Evolutionary conservation across 2,113 vertebrate species (phyloP), one percentile per base, ranked within the genome.

Genomic region (Perognathus longimembris): DNA sequence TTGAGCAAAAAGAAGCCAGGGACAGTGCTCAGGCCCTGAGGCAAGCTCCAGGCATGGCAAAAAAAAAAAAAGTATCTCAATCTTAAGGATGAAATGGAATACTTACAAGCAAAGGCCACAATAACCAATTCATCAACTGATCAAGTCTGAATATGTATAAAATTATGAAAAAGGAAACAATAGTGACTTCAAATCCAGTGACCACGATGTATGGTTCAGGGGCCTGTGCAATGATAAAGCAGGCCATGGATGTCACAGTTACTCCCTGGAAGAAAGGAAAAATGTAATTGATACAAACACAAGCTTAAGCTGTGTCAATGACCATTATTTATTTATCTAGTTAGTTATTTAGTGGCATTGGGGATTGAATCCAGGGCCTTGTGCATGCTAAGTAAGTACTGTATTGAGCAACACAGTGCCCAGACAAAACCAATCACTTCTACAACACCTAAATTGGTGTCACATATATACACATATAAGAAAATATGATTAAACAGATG

Each of bases 81-180:
- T 14, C 2, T 88, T 94, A 83, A 75, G 32, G 5, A 28, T 20
- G 40, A 64, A 92, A 92, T 76, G 38, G 59, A n/a, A 36, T 32
- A 97, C 98, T 98, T 98, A 99, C 99, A 90, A 98, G 95, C 42
- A 99, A 90, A 26, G 99, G 99, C 99, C 99, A 99, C 93, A 98
- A 98, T 30, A 99, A 93, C 81, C 97, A 96, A 1, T 93, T 95
- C 61, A 98, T 38, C 84, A 24, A 78, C 59, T 82, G 95, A 91
- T 99, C 98, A 75, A 99, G 97, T 81, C 96, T 98, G 15, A 99
- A 79, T 26, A 98, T 3, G 95, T 99, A 99, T 3, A 99, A 94
- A 32, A 98, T 6, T 57, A 98, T 66, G 80, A 99, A 98, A 8
- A 98, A 89, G 1, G 84, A 11, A 5, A 96, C 97, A 94, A 98